Evolutionary conservation across 1,140 invertebrate species (phyloP).

Genomic region (Paracyclopina nana): DNA sequence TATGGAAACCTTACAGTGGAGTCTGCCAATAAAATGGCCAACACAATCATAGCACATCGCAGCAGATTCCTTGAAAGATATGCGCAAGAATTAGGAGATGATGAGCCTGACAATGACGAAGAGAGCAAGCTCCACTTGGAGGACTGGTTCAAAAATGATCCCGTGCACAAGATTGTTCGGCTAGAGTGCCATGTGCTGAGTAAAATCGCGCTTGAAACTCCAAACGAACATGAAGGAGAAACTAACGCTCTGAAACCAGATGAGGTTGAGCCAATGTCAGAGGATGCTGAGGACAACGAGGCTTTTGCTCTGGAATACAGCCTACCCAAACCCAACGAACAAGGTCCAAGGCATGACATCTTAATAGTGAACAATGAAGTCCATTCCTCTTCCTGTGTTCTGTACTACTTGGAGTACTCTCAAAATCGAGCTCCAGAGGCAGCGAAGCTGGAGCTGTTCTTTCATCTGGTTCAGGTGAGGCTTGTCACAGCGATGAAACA

Average conservation of each 20-base stretch:
- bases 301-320: neutral
- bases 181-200: neutral
- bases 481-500: neutral
- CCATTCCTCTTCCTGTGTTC: constrained; percentile 11
- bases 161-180: constrained; percentile 3
- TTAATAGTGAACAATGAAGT: constrained; percentile 9
- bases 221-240: neutral
- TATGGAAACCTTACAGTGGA: constrained; percentile 3
- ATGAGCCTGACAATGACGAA: neutral
- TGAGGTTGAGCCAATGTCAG: neutral
- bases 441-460: constrained; percentile 4
- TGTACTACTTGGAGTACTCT: neutral
- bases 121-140: neutral
- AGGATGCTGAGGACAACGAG: neutral
- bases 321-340: neutral
- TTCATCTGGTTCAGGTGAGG: neutral
- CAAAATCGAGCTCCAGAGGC: neutral
- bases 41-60: neutral
- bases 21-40: neutral
- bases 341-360: neutral
- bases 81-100: neutral
- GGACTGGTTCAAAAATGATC: constrained; percentile 11
- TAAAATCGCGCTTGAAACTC: neutral
- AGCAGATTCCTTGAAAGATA: neutral
- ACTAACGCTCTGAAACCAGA: neutral